Evolutionary conservation across 2,797 vertebrate genomes (phyloP).

Genomic region (Sebastiscus tertius): DNA sequence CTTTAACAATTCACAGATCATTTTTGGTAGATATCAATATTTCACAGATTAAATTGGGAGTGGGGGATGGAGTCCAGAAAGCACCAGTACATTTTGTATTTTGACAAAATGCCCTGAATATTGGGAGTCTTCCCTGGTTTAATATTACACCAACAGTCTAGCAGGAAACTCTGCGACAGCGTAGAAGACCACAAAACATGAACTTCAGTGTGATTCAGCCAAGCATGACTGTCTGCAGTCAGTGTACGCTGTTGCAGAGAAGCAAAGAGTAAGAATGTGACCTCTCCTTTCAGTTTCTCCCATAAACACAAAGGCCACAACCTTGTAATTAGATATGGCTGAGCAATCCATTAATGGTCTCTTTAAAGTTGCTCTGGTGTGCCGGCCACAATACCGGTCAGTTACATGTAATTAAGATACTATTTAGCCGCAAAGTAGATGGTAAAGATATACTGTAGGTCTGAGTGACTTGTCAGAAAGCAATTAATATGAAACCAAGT

Average conservation of each 20-base stretch:
- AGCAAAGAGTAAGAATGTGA: slow-evolving; percentile 1
- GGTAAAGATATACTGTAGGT: slow-evolving; percentile 16
- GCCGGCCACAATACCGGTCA: not conserved
- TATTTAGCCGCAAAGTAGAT: slow-evolving; percentile 26
- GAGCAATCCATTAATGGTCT: slow-evolving; percentile 35
- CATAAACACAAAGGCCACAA: slow-evolving; percentile 36
- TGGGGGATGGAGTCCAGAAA: not conserved
- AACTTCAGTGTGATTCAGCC: not conserved
- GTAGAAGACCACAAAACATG: not conserved
- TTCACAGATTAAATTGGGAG: too few species aligned
- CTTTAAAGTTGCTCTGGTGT: slow-evolving; percentile 21
- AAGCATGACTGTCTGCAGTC: not conserved
- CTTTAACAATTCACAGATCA: not conserved
- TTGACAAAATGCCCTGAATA: not conserved
- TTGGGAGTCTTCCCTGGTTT: not conserved
- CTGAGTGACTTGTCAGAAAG: not conserved
- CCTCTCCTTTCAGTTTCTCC: slow-evolving; percentile 15
- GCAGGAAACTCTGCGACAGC: not conserved
- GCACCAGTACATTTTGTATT: not conserved
- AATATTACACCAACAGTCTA: not conserved
- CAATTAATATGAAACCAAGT: not conserved
- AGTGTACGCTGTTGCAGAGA: not conserved
- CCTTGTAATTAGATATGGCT: slow-evolving; percentile 47
- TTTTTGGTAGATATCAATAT: too few species aligned
- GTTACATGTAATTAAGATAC: slow-evolving; percentile 32